Percentiles rank a stretch among this genome's conserved stretches.
Conservation (phyloP, 2,113 vertebrate genomes). For the Xiphophorus couchianus region DNA sequence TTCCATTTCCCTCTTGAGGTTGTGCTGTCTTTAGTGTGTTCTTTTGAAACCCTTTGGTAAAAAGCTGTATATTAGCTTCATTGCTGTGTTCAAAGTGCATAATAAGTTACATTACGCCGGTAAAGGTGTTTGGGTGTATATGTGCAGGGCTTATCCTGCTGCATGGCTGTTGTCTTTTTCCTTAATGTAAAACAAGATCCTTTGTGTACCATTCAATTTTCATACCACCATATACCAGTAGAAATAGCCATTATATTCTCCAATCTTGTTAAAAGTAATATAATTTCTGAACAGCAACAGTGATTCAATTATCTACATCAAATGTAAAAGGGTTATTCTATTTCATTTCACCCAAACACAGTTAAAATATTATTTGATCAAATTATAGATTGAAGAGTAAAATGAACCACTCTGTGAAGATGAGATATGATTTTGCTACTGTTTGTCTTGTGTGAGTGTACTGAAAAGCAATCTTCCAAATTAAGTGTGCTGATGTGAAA, state of each 20-base stretch:
- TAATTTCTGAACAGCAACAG: conserved; percentile 1
- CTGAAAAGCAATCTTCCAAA: background rate
- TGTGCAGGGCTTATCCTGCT: background rate
- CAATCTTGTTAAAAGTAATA: background rate
- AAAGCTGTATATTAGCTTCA: too few species aligned
- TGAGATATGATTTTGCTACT: conserved; percentile 28
- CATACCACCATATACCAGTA: background rate
- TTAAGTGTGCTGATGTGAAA: background rate
- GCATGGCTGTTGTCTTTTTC: background rate
- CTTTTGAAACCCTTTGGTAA: too few species aligned
- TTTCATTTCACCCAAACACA: conserved; percentile 33
- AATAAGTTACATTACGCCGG: background rate
- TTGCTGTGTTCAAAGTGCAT: too few species aligned
- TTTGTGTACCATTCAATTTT: background rate
- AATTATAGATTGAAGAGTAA: conserved; percentile 46
- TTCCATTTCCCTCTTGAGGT: too few species aligned
- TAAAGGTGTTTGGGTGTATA: background rate
- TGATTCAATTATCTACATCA: background rate
- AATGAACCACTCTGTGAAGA: conserved; percentile 35
- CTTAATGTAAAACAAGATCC: background rate
- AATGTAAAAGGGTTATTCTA: conserved; percentile 29
- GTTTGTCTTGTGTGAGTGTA: background rate
- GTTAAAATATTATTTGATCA: conserved; percentile 18
- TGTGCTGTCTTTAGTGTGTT: too few species aligned
- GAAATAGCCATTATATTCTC: background rate